A percentile compares a stretch with the other conserved stretches of the same genome.
phyloP scores from a whole-genome alignment of 2,888 invertebrate genomes.

The Agonopterix subpropinquella region DNA sequence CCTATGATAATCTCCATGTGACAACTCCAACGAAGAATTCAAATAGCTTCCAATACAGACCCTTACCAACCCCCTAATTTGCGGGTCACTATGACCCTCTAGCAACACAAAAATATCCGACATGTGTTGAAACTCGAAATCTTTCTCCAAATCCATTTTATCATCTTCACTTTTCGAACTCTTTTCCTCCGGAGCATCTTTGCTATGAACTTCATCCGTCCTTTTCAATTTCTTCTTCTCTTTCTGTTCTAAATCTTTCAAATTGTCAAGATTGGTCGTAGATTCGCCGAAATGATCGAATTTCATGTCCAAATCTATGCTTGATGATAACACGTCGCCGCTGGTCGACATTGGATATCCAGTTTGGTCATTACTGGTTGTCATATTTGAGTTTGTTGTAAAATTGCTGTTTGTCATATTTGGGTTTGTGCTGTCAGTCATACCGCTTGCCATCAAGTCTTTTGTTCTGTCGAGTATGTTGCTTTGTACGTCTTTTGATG shows the following conservation, averaged over 20 bases:
- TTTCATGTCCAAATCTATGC: conserved; percentile 75
- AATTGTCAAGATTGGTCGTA: conserved; percentile 44
- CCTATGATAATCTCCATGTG: conserved; percentile 71
- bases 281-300: conserved; percentile 79
- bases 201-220: conserved; percentile 35
- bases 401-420: conserved; percentile 66
- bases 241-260: conserved; percentile 36
- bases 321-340: conserved; percentile 51
- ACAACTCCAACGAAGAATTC: conserved; percentile 72
- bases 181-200: conserved; percentile 25
- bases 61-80: conserved; percentile 84
- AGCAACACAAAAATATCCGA: conserved; percentile 81
- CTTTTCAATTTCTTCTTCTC: conserved; percentile 29
- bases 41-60: conserved; percentile 81
- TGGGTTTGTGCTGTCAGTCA: conserved; percentile 59
- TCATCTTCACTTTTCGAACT: not conserved
- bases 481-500: conserved; percentile 51
- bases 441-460: conserved; percentile 46
- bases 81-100: conserved; percentile 85
- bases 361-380: conserved; percentile 55
- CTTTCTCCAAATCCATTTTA: conserved; percentile 14
- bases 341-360: conserved; percentile 66
- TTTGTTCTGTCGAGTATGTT: conserved; percentile 52
- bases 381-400: conserved; percentile 63
- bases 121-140: conserved; percentile 76